phyloP scores from a whole-genome alignment of 2,888 invertebrate species.

The Brenthis daphne region DNA sequence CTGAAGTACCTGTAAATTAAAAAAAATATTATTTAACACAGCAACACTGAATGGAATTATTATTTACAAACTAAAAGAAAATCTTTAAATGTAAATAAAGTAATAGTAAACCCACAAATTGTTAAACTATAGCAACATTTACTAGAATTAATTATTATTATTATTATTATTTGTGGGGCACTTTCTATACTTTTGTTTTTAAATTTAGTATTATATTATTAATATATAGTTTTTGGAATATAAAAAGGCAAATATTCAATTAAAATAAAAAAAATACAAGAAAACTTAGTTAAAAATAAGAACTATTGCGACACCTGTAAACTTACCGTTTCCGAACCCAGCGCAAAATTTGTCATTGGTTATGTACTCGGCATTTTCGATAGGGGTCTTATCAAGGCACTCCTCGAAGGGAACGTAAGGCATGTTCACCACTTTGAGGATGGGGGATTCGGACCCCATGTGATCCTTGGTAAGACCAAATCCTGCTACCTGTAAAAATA shows the following conservation, averaged over 20 bases:
- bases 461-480: slow-evolving; percentile 48
- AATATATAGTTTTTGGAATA: too few species aligned
- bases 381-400: slow-evolving; percentile 42
- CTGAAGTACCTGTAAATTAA: slow-evolving; percentile 38
- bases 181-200: too few species aligned
- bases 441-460: slow-evolving; percentile 41
- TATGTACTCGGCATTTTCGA: slow-evolving; percentile 44
- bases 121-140: too few species aligned
- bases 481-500: slow-evolving; percentile 46
- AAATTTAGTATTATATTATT: too few species aligned
- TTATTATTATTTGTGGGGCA: too few species aligned
- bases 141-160: too few species aligned
- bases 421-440: slow-evolving; percentile 46
- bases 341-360: slow-evolving; percentile 61
- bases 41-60: not conserved
- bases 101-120: too few species aligned
- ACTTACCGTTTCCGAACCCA: slow-evolving; percentile 48
- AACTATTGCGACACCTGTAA: not conserved
- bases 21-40: not conserved
- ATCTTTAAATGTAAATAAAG: too few species aligned
- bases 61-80: not conserved
- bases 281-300: not conserved
- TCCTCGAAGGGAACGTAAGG: slow-evolving; percentile 44
- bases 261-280: too few species aligned
- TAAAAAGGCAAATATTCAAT: too few species aligned